Evolutionary conservation across 2,888 invertebrate species (phyloP).

Genomic region (Diadromus collaris): DNA sequence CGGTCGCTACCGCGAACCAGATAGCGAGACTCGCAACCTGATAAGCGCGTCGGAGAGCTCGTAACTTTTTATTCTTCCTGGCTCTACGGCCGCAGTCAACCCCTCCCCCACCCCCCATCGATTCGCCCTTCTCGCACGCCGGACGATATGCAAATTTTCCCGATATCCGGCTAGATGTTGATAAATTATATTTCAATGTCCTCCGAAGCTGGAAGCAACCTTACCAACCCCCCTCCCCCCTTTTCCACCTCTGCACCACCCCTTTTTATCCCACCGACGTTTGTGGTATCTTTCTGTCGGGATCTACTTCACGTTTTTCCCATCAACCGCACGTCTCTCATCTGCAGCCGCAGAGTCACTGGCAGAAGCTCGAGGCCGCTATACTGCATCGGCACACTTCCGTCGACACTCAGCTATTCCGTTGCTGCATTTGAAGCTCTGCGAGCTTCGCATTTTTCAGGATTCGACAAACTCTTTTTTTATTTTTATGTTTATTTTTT

Average conservation of each 20-base stretch:
- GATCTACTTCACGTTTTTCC: slow-evolving; percentile 32
- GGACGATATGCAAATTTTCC: slow-evolving; percentile 60
- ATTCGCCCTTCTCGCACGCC: slow-evolving; percentile 8
- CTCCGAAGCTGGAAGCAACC: slow-evolving; percentile 13
- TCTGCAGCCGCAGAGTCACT: slow-evolving; percentile 32
- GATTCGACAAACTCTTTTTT: slow-evolving; percentile 8
- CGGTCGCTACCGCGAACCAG: slow-evolving; percentile 14
- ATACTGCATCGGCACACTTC: slow-evolving; percentile 30
- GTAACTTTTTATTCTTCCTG: slow-evolving; percentile 50
- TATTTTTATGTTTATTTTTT: no score
- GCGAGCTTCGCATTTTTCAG: slow-evolving; percentile 21
- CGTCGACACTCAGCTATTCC: slow-evolving; percentile 40
- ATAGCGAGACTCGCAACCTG: slow-evolving; percentile 43
- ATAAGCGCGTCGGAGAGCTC: slow-evolving; percentile 52
- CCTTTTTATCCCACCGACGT: background rate
- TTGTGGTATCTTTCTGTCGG: slow-evolving; percentile 13
- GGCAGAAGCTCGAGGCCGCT: slow-evolving; percentile 23
- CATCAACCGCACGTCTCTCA: slow-evolving; percentile 35
- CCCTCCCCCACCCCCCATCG: background rate
- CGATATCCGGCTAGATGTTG: slow-evolving; percentile 58
- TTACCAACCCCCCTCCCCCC: background rate
- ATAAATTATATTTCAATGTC: slow-evolving; percentile 61
- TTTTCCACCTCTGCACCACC: no score
- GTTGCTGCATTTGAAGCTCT: slow-evolving; percentile 20
- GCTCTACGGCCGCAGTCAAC: background rate